Conservation (phyloP, 1,140 invertebrate species). For the Saccostrea glomerata region DNA sequence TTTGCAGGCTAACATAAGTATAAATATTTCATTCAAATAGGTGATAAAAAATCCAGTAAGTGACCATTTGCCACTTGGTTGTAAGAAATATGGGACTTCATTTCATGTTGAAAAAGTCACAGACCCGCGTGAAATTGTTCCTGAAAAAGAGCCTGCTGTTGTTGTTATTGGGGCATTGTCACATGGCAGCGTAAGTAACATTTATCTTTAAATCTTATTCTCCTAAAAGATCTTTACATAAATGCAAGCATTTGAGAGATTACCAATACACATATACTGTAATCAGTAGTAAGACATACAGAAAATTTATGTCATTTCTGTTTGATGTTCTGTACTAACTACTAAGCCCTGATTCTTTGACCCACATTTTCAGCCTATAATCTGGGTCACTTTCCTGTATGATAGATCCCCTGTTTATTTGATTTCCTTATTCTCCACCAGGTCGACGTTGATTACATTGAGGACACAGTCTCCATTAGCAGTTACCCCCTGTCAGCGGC, state of each 20-base stretch:
- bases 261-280: neutral
- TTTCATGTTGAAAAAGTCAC: slow-evolving; percentile 90
- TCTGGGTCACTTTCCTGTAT: neutral
- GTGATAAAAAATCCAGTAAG: slow-evolving; percentile 98
- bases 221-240: neutral
- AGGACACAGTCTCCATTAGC: slow-evolving; percentile 94
- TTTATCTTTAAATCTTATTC: neutral
- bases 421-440: slow-evolving; percentile 72
- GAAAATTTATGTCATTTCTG: neutral
- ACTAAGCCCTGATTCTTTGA: neutral
- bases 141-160: slow-evolving; percentile 90
- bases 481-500: slow-evolving; percentile 98
- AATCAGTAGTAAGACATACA: neutral
- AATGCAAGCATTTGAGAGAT: neutral
- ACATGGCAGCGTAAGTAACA: slow-evolving; percentile 89
- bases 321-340: neutral
- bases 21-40: slow-evolving; percentile 58
- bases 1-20: too few species aligned
- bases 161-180: slow-evolving; percentile 98
- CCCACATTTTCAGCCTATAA: neutral
- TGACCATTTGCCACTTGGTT: slow-evolving; percentile 96
- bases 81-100: slow-evolving; percentile 93
- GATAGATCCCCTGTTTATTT: neutral
- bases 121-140: slow-evolving; percentile 90
- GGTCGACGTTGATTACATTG: slow-evolving; percentile 93